phyloP scores from a whole-genome alignment of 2,888 invertebrate genomes.

The Ophioninae sp. region DNA sequence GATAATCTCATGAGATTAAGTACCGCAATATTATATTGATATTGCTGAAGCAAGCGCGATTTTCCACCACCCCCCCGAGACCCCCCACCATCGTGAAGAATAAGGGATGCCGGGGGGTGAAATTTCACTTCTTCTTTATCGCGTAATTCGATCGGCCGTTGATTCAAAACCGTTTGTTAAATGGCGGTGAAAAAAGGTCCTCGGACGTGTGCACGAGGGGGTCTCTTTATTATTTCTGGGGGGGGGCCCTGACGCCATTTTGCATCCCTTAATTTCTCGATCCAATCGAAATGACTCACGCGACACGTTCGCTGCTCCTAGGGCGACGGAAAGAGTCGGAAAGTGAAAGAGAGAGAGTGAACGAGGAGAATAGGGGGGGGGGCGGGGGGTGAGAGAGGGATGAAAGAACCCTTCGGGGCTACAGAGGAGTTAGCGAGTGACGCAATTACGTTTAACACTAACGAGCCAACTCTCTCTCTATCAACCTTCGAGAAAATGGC shows the following conservation, averaged over 20 bases:
- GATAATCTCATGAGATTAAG: constrained; percentile 77
- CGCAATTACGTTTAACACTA: constrained; percentile 80
- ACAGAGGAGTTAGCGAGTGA: constrained; percentile 72
- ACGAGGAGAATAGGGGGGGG: background rate
- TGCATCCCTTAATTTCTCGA: constrained; percentile 74
- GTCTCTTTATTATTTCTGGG: constrained; percentile 16
- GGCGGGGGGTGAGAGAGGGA: constrained; percentile 20
- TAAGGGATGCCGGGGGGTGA: too few relatives aligned
- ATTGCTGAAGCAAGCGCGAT: constrained; percentile 64
- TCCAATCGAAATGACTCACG: constrained; percentile 80
- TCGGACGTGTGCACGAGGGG: constrained; percentile 24
- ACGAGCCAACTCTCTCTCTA: constrained; percentile 79
- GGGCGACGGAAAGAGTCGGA: constrained; percentile 54
- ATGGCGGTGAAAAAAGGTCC: constrained; percentile 41
- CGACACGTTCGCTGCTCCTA: constrained; percentile 68
- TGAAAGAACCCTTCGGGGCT: constrained; percentile 46
- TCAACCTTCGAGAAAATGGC: constrained; percentile 78
- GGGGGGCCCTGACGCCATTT: constrained; percentile 70
- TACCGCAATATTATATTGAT: constrained; percentile 76
- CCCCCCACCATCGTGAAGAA: background rate
- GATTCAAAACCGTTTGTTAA: constrained; percentile 28
- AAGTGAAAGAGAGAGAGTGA: too few relatives aligned
- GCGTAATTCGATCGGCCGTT: constrained; percentile 32
- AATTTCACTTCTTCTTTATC: constrained; percentile 46
- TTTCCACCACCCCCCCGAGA: constrained; percentile 31